A percentile compares a stretch with the other conserved stretches of the same genome.
These are phyloP conservation scores for Prostheceraeus crozeri DNA, from an alignment of 2,888 invertebrate genomes.

Conservation along the genomic window DNA sequence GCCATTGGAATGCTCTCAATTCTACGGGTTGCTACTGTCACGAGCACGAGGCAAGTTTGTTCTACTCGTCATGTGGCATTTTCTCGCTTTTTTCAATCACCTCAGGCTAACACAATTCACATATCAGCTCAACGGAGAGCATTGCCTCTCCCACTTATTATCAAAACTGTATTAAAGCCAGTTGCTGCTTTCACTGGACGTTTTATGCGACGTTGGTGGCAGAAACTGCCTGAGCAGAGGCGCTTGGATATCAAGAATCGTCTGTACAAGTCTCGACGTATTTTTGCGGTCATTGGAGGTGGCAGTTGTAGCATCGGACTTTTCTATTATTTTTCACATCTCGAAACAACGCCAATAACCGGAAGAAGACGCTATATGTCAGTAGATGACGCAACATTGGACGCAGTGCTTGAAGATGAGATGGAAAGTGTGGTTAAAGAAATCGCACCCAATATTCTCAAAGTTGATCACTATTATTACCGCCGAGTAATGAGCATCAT, in stretches of 20 bases:
- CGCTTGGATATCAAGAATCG: background rate
- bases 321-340: background rate
- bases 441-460: background rate
- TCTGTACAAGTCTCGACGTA: background rate
- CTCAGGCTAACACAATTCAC: too few species aligned
- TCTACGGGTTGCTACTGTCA: too few species aligned
- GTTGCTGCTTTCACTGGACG: too few species aligned
- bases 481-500: background rate
- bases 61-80: too few species aligned
- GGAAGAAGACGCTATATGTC: slow-evolving; percentile 1
- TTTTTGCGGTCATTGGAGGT: background rate
- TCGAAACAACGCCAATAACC: background rate
- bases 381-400: background rate
- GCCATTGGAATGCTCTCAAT: too few species aligned
- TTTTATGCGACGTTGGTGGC: slow-evolving; percentile 27
- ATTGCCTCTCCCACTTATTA: too few species aligned
- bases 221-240: background rate
- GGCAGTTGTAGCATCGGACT: background rate
- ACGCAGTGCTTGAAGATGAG: background rate
- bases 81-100: too few species aligned
- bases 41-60: too few species aligned
- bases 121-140: too few species aligned
- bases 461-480: slow-evolving; percentile 3
- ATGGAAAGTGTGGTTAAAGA: background rate
- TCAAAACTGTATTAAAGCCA: too few species aligned